These are phyloP conservation scores for Adelges cooleyi DNA, from an alignment of 1,140 invertebrate genomes.

Conservation along the genomic window DNA sequence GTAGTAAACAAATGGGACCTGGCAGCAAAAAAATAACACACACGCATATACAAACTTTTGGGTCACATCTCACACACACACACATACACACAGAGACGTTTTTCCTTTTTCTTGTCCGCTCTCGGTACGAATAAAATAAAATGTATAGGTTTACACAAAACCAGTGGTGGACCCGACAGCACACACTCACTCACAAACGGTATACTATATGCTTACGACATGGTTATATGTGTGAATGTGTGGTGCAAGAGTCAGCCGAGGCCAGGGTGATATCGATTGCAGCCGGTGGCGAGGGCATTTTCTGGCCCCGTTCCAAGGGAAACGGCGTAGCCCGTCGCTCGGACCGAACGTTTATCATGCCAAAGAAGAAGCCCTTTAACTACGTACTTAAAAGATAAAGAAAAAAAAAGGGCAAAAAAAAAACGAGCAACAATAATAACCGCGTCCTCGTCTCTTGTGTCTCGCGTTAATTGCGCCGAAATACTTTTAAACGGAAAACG, in stretches of 20 bases:
- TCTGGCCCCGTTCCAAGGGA: slow-evolving; percentile 17
- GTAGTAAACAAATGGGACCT: slow-evolving; percentile 11
- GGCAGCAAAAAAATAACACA: neutral
- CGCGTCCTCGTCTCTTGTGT: no score
- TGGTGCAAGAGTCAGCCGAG: neutral
- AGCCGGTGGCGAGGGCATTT: neutral
- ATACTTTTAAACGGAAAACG: no score
- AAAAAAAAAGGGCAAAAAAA: neutral
- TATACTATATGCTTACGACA: neutral
- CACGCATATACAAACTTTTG: slow-evolving; percentile 8
- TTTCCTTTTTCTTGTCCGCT: neutral
- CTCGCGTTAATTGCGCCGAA: no score
- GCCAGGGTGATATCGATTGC: slow-evolving; percentile 13
- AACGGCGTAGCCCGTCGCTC: slow-evolving; percentile 11
- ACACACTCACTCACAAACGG: neutral
- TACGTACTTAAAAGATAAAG: slow-evolving; percentile 14
- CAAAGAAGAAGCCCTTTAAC: slow-evolving; percentile 16
- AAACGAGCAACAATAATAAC: neutral
- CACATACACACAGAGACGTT: neutral
- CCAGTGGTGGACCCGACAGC: neutral
- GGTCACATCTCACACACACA: slow-evolving; percentile 12
- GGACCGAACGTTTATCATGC: slow-evolving; percentile 22
- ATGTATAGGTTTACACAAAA: slow-evolving; percentile 15
- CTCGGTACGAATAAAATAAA: slow-evolving; percentile 10
- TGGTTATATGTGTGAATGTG: neutral